Evolutionary conservation across 1,140 invertebrate species (phyloP).

Genomic region (Leptinotarsa lineolata): DNA sequence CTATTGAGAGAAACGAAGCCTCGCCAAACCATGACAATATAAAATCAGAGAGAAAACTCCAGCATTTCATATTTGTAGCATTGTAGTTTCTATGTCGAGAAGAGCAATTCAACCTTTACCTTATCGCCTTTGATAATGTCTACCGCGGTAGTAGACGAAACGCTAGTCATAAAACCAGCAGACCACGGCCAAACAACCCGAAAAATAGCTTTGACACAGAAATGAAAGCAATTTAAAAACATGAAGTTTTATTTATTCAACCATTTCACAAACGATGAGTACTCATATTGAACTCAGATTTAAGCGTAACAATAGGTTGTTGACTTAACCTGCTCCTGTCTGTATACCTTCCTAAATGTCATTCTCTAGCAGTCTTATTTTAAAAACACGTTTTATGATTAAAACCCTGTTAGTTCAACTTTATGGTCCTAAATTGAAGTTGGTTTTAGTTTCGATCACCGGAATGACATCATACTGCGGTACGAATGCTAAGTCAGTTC

Average conservation of each 20-base stretch:
- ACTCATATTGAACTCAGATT: conserved; percentile 52
- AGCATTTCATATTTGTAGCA: too few species aligned
- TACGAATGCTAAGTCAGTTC: neutral
- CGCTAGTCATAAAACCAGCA: too few species aligned
- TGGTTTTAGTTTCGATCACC: neutral
- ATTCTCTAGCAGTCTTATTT: conserved; percentile 53
- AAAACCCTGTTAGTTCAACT: conserved; percentile 52
- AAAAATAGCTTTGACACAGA: too few species aligned
- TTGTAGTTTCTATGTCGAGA: too few species aligned
- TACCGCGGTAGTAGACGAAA: too few species aligned
- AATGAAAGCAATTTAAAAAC: neutral
- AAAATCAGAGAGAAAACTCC: too few species aligned
- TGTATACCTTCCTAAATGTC: conserved; percentile 51
- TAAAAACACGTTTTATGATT: conserved; percentile 46
- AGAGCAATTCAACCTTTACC: too few species aligned
- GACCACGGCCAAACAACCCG: too few species aligned
- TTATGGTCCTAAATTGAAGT: conserved; percentile 42
- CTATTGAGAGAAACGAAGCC: too few species aligned
- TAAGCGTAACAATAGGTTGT: conserved; percentile 49
- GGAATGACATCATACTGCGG: neutral
- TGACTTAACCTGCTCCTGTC: conserved; percentile 37
- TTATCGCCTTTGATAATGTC: too few species aligned
- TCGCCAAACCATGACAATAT: too few species aligned
- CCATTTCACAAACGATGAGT: conserved; percentile 51
- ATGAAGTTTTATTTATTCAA: conserved; percentile 31